Evolutionary conservation across 2,113 vertebrate species (phyloP), one percentile per base, ranked within the genome.

Genomic region (Tyrannus savana): DNA sequence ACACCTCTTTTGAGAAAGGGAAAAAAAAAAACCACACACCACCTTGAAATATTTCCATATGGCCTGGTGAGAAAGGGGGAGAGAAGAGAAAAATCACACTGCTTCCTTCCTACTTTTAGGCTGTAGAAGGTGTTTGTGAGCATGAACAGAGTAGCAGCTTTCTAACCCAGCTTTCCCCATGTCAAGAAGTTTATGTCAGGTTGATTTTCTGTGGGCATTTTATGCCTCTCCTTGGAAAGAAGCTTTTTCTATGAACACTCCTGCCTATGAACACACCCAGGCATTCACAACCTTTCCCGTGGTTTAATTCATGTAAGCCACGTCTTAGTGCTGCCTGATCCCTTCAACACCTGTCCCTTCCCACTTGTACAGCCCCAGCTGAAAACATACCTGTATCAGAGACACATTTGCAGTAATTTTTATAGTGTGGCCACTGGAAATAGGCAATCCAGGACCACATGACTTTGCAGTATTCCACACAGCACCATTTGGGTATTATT

Each of bases 41-140:
- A 41, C 82, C 67, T 84, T 69, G 63, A 88, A 86, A 46, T 56
- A 73, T 71, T 92, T 69, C 89, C 81, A 84, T 91, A 81, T 74
- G 68, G 76, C 55, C 59, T 66, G 10, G 37, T 95, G 64, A 90
- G 93, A 96, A 82, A 76, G 17, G 14, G 12, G 2, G 18, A 73
- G 33, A 52, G 33, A 41, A 63, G 23, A 50, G 31, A 78, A 64
- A 64, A 72, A 64, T 27, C 44, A 71, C 15, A 44, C 12, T 3
- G 1, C 33, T 84, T 78, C 14, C 42, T 78, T 94, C 56, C 84
- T 82, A 28, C 19, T 75, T 64, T 75, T 81, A 63, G 55, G 64
- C 60, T 79, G 21, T 19, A 77, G 28, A 79, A 55, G 47, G 56
- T 49, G n/a, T 41, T 80, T 69, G 50, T 66, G 41, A 5, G 1